Percentiles rank a stretch among this genome's conserved stretches.
Evolutionary conservation across 2,113 vertebrate species (phyloP).

Genomic region (Rhizomys pruinosus): DNA sequence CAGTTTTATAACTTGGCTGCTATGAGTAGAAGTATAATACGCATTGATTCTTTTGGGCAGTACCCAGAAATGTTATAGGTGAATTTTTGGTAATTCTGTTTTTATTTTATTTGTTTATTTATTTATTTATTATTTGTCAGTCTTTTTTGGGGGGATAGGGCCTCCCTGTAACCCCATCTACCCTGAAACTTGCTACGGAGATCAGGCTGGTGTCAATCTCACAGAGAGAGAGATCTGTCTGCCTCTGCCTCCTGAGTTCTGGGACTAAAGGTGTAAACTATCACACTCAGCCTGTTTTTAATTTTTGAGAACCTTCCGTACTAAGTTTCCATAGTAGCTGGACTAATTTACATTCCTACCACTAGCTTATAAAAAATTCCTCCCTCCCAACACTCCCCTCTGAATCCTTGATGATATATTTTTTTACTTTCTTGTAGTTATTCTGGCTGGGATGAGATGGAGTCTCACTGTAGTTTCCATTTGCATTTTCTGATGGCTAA

Average conservation of each 20-base stretch:
- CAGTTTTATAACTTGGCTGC: not conserved
- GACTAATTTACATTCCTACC: not conserved
- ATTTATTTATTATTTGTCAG: no score
- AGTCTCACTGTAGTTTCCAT: not conserved
- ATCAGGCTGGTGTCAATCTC: no score
- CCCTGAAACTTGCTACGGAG: no score
- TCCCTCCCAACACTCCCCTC: not conserved
- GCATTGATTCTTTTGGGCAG: not conserved
- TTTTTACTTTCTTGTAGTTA: not conserved
- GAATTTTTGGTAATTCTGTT: no score
- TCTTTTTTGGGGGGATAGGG: no score
- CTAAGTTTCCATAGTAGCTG: not conserved
- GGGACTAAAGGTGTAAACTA: no score
- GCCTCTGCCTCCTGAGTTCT: no score
- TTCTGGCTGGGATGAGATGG: not conserved
- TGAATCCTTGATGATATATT: not conserved
- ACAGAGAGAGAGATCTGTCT: no score
- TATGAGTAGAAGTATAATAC: not conserved
- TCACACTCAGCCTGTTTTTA: no score
- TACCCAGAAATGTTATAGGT: not conserved
- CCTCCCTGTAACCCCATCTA: no score
- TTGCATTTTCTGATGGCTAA: not conserved
- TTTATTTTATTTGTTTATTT: no score
- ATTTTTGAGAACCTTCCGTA: not conserved
- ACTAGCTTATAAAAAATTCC: not conserved